Evolutionary conservation across 1,140 invertebrate genomes (phyloP).

Genomic region (Drosophila dunni): DNA sequence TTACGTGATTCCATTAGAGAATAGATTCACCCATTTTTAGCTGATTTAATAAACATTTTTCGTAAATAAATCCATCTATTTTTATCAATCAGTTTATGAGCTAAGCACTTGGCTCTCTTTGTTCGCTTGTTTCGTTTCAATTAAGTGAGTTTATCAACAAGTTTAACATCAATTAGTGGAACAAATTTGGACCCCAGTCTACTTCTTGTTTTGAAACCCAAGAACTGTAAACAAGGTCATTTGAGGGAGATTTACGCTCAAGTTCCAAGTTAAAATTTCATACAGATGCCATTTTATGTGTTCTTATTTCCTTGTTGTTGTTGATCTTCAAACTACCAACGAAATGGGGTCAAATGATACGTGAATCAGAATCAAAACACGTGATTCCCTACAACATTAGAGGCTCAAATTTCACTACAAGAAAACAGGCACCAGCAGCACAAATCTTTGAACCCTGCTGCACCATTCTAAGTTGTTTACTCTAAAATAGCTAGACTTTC

Average conservation of each 20-base stretch:
- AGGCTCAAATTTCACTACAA: conserved; percentile 65
- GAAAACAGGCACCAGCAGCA: conserved; percentile 24
- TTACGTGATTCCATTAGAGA: conserved; percentile 24
- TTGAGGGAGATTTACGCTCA: conserved; percentile 33
- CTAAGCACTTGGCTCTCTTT: conserved; percentile 20
- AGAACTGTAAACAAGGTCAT: conserved; percentile 72
- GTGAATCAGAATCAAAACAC: conserved; percentile 64
- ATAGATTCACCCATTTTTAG: conserved; percentile 42
- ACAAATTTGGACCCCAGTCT: background rate
- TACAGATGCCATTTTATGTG: conserved; percentile 35
- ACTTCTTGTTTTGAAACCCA: conserved; percentile 68
- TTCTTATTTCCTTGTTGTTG: conserved; percentile 20
- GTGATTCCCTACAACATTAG: conserved; percentile 71
- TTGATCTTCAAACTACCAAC: conserved; percentile 16
- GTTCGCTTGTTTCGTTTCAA: conserved; percentile 51
- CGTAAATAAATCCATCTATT: conserved; percentile 21
- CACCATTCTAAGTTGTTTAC: conserved; percentile 8
- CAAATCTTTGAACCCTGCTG: conserved; percentile 16
- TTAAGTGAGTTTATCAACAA: conserved; percentile 64
- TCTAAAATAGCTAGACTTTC: background rate
- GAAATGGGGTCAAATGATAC: conserved; percentile 76
- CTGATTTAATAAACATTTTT: conserved; percentile 12
- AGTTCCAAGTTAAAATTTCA: conserved; percentile 47
- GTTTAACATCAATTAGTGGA: conserved; percentile 69
- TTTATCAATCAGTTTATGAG: conserved; percentile 49